These are phyloP conservation scores for Argyresthia goedartella DNA, from an alignment of 2,888 invertebrate species.

Conservation along the genomic window DNA sequence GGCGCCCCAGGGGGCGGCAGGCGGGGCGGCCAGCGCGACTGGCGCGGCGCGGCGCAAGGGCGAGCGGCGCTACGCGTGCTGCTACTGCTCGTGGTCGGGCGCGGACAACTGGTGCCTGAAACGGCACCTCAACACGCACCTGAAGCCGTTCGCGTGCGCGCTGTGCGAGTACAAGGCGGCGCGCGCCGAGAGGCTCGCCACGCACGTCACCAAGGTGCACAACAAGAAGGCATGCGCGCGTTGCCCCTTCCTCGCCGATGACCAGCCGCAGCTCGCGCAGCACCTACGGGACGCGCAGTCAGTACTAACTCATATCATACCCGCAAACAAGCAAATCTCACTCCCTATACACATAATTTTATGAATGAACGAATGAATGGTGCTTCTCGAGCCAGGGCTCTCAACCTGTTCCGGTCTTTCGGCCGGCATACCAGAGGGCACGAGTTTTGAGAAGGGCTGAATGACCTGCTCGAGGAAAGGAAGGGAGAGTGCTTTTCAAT, in stretches of 20 bases:
- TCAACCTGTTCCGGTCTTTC: no score
- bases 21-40: conserved; percentile 60
- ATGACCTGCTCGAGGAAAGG: neutral
- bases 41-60: conserved; percentile 53
- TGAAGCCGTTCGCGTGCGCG: conserved; percentile 91
- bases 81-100: conserved; percentile 93
- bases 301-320: conserved; percentile 39
- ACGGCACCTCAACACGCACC: conserved; percentile 91
- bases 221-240: conserved; percentile 91
- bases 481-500: neutral
- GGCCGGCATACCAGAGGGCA: no score
- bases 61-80: conserved; percentile 85
- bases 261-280: conserved; percentile 80
- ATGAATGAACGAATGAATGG: no score
- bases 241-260: conserved; percentile 89
- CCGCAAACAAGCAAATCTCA: neutral
- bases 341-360: neutral
- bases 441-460: neutral
- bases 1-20: conserved; percentile 30
- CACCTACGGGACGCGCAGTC: conserved; percentile 85
- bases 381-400: no score
- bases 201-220: conserved; percentile 92
- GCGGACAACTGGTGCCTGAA: conserved; percentile 95
- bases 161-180: conserved; percentile 95
- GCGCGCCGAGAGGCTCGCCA: conserved; percentile 88